These are phyloP conservation scores for Scaptomyza pallida DNA, from an alignment of 1,140 invertebrate species.

Conservation along the genomic window DNA sequence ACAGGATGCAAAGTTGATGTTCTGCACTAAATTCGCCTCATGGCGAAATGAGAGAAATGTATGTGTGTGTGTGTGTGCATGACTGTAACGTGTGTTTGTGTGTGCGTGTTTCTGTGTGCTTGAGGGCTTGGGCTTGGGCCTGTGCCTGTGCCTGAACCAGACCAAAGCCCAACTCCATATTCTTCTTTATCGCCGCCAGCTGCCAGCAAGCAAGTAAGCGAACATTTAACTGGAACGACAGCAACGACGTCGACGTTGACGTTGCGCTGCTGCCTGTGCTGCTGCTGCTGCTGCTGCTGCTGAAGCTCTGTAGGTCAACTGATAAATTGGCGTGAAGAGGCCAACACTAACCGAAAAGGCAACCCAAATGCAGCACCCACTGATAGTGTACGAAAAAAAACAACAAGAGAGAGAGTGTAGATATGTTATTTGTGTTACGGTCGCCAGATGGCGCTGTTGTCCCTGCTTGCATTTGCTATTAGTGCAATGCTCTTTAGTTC, in stretches of 20 bases:
- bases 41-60: conserved; percentile 43
- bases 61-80: conserved; percentile 7
- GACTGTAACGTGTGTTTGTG: not conserved
- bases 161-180: conserved; percentile 19
- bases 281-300: conserved; percentile 1
- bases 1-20: conserved; percentile 51
- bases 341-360: conserved; percentile 39
- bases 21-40: conserved; percentile 37
- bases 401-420: not conserved
- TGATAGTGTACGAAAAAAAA: conserved; percentile 24
- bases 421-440: conserved; percentile 20
- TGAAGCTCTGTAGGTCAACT: conserved; percentile 69
- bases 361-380: conserved; percentile 36
- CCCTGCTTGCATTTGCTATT: conserved; percentile 37
- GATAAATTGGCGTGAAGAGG: conserved; percentile 63
- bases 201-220: conserved; percentile 3
- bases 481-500: conserved; percentile 26
- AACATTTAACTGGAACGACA: conserved; percentile 44
- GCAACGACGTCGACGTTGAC: conserved; percentile 20
- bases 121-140: conserved; percentile 14
- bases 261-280: not conserved
- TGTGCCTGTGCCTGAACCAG: conserved; percentile 1
- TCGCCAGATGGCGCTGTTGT: conserved; percentile 39
- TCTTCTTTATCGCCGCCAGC: conserved; percentile 37
- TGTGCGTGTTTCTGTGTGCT: not conserved